Evolutionary conservation across 1,140 invertebrate species (phyloP).

Genomic region (Tigriopus japonicus): DNA sequence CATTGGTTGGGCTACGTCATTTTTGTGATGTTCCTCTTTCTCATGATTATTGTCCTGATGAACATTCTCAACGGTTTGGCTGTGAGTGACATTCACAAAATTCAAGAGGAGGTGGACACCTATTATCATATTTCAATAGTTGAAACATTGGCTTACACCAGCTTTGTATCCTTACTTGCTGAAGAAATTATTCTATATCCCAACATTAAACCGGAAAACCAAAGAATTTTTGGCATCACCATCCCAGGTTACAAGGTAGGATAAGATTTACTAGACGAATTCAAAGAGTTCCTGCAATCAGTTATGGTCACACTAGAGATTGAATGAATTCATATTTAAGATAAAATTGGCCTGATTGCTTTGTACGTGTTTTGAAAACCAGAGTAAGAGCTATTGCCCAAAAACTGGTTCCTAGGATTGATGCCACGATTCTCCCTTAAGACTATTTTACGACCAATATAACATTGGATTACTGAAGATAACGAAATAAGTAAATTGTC

Average conservation of each 20-base stretch:
- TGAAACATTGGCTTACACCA: slow-evolving; percentile 8
- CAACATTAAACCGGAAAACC: neutral
- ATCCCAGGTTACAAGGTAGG: neutral
- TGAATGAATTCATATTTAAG: too few species aligned
- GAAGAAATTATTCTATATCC: neutral
- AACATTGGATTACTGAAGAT: too few species aligned
- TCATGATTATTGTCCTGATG: slow-evolving; percentile 21
- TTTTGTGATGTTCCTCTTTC: slow-evolving; percentile 21
- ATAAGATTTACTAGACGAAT: too few species aligned
- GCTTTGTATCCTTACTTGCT: slow-evolving; percentile 5
- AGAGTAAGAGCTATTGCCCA: too few species aligned
- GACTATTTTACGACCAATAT: too few species aligned
- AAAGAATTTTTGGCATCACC: neutral
- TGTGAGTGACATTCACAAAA: slow-evolving; percentile 21
- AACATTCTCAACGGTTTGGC: slow-evolving; percentile 23
- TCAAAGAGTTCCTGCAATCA: too few species aligned
- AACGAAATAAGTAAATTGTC: too few species aligned
- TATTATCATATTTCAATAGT: slow-evolving; percentile 12
- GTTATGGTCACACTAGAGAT: too few species aligned
- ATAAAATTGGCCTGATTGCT: too few species aligned
- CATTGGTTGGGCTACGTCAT: slow-evolving; percentile 18
- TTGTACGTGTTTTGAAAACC: too few species aligned
- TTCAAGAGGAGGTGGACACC: slow-evolving; percentile 30
- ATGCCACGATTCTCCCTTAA: too few species aligned
- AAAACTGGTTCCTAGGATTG: too few species aligned